Percentiles rank a stretch among this genome's conserved stretches.
phyloP scores from a whole-genome alignment of 2,113 vertebrate genomes.

The Echinops telfairi region DNA sequence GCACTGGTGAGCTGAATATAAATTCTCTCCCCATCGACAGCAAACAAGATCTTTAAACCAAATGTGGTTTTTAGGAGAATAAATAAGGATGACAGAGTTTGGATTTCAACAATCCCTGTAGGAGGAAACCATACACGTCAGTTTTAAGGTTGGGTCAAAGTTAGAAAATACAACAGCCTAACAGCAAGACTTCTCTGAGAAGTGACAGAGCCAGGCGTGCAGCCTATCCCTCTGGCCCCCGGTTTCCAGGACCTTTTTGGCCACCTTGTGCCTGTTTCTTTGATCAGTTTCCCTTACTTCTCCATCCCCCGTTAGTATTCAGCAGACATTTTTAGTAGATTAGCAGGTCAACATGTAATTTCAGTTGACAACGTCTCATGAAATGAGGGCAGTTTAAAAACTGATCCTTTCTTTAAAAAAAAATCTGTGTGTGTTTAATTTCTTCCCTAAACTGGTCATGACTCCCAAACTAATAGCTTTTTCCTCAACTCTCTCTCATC shows the following conservation, averaged over 20 bases:
- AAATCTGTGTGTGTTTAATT: neutral
- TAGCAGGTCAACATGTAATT: neutral
- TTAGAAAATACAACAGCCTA: neutral
- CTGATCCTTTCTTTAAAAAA: neutral
- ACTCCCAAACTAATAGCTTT: neutral
- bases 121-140: conserved; percentile 69
- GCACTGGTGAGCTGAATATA: conserved; percentile 93
- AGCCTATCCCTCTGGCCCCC: neutral
- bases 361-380: neutral
- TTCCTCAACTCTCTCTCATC: neutral
- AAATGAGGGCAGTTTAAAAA: neutral
- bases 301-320: neutral
- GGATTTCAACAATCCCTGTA: conserved; percentile 92
- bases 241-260: neutral
- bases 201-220: accelerated
- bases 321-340: neutral
- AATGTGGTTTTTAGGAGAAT: conserved; percentile 93
- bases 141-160: neutral
- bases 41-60: conserved; percentile 94
- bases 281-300: neutral
- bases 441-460: neutral
- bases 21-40: conserved; percentile 92
- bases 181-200: neutral
- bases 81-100: conserved; percentile 94
- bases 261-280: neutral